Conservation (phyloP, 2,797 vertebrate genomes). For the Falco rusticolus region DNA sequence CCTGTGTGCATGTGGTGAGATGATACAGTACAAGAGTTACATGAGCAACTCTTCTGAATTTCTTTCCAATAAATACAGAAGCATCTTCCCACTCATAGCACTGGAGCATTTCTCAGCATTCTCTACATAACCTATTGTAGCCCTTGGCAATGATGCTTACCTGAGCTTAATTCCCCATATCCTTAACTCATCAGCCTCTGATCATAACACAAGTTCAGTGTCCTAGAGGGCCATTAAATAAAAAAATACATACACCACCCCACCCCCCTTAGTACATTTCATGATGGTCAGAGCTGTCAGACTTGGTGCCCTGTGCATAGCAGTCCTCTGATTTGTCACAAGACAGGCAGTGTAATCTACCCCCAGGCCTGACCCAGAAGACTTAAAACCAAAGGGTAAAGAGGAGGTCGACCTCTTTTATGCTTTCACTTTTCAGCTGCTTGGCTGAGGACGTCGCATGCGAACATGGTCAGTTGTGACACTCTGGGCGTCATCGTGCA, state of each 20-base stretch:
- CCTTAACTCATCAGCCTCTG: conserved; percentile 41
- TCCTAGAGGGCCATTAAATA: conserved; percentile 22
- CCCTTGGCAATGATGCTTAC: conserved; percentile 9
- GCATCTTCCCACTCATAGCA: not conserved
- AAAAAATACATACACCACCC: not conserved
- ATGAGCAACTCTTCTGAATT: not conserved
- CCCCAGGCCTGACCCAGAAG: not conserved
- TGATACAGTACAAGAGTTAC: accelerated
- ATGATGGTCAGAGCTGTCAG: not conserved
- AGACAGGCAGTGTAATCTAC: not conserved
- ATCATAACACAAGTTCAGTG: conserved; percentile 32
- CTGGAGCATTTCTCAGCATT: not conserved
- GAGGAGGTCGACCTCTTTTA: not conserved
- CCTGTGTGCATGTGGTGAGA: accelerated
- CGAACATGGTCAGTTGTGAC: accelerated
- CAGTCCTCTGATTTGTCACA: not conserved
- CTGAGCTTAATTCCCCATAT: conserved; percentile 26
- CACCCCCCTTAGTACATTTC: conserved; percentile 16
- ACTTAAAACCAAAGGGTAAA: not conserved
- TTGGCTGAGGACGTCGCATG: not conserved
- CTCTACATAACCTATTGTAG: not conserved
- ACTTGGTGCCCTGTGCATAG: not conserved
- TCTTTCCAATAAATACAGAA: not conserved
- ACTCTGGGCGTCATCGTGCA: not conserved
- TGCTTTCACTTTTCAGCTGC: not conserved